A percentile compares a stretch with the other conserved stretches of the same genome.
Conservation (phyloP, 2,888 invertebrate species). For the Synergus laeviventris region DNA sequence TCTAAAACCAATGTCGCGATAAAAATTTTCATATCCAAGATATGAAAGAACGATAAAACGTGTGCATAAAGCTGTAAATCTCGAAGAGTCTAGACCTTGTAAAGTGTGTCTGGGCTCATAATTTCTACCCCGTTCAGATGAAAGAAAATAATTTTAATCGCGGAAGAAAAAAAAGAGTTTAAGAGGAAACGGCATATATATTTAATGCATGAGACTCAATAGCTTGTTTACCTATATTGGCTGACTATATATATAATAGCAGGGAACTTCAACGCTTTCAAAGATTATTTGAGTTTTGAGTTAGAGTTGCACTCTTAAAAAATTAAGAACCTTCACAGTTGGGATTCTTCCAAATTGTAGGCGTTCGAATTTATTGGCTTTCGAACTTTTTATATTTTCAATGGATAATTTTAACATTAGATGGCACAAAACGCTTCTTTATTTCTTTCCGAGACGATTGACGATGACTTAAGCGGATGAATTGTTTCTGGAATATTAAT, state of each 20-base stretch:
- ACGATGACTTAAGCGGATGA: too few relatives aligned
- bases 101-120: conserved; percentile 30
- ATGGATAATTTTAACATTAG: not conserved
- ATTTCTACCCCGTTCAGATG: conserved; percentile 8
- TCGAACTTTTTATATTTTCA: not conserved
- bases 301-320: not conserved
- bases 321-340: not conserved
- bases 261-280: not conserved
- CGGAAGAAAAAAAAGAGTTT: not conserved
- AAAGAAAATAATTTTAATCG: conserved; percentile 23
- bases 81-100: conserved; percentile 37
- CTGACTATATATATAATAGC: not conserved
- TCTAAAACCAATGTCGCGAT: conserved; percentile 22
- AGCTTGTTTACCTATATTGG: not conserved
- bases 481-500: too few relatives aligned
- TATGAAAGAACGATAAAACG: conserved; percentile 34
- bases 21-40: conserved; percentile 33
- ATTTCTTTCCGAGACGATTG: too few relatives aligned
- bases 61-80: conserved; percentile 24
- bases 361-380: not conserved
- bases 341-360: conserved; percentile 7
- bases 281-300: not conserved
- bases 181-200: not conserved
- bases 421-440: too few relatives aligned
- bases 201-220: not conserved